Percentiles rank a stretch among this genome's conserved stretches.
phyloP scores from a whole-genome alignment of 2,113 vertebrate species.

The Rhegmatorhina hoffmannsi region DNA sequence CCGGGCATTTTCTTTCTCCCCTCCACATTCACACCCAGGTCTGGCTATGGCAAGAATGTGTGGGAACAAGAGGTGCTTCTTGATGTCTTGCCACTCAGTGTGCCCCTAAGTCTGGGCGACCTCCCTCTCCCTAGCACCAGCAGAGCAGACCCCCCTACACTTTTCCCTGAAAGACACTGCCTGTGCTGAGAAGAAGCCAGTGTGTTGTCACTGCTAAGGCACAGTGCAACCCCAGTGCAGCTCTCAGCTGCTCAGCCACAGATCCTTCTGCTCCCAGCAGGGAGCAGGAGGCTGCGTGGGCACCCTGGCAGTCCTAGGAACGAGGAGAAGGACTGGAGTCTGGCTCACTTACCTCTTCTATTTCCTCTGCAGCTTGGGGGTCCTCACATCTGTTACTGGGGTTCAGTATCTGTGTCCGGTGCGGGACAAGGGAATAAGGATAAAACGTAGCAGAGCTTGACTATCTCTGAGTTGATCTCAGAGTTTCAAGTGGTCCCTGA shows the following conservation, averaged over 20 bases:
- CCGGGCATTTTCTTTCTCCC: not conserved
- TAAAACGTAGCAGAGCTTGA: not conserved
- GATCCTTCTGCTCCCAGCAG: fast-evolving
- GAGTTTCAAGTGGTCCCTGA: not conserved
- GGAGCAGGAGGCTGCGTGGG: not conserved
- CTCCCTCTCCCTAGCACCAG: fast-evolving
- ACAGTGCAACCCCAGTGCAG: fast-evolving
- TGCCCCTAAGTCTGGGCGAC: fast-evolving
- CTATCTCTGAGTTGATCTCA: too few species aligned
- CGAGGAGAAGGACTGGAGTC: not conserved
- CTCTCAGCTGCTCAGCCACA: not conserved
- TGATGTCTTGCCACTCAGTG: not conserved
- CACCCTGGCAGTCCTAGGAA: not conserved
- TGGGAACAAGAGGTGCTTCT: not conserved
- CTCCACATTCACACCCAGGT: not conserved
- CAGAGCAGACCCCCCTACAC: fast-evolving
- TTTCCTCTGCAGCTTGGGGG: not conserved
- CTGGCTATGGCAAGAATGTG: not conserved
- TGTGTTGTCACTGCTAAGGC: fast-evolving
- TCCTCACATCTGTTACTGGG: not conserved
- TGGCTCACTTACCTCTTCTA: not conserved
- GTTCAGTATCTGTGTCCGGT: not conserved
- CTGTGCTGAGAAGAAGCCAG: not conserved
- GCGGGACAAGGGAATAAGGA: not conserved
- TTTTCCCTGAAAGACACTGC: fast-evolving